These are phyloP conservation scores for Hyppa rectilinea DNA, from an alignment of 2,888 invertebrate species.

Conservation along the genomic window DNA sequence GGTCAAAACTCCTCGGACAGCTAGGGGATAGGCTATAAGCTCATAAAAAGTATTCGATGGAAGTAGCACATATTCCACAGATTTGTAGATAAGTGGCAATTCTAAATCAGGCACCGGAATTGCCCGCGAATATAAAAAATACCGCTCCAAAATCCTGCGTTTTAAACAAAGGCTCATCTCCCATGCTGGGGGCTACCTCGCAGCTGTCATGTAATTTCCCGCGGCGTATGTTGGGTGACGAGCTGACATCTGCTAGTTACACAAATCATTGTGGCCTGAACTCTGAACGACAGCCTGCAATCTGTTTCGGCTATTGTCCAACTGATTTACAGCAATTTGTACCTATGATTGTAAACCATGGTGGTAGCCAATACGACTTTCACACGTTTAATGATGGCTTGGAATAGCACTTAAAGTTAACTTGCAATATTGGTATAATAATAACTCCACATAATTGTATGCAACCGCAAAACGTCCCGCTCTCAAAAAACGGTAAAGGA, in stretches of 20 bases:
- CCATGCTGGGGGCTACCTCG: conserved; percentile 20
- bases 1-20: too few relatives aligned
- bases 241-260: conserved; percentile 59
- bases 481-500: too few relatives aligned
- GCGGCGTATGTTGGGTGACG: conserved; percentile 41
- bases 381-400: conserved; percentile 1
- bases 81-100: too few relatives aligned
- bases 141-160: conserved; percentile 14
- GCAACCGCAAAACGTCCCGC: not conserved
- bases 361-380: conserved; percentile 10
- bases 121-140: not conserved
- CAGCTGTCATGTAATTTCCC: conserved; percentile 64
- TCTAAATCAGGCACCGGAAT: too few relatives aligned
- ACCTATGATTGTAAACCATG: conserved; percentile 36
- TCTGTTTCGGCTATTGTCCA: conserved; percentile 59
- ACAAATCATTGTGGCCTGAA: conserved; percentile 64
- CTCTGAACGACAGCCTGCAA: conserved; percentile 61
- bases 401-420: not conserved
- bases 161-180: conserved; percentile 12
- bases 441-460: not conserved
- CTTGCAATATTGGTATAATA: not conserved
- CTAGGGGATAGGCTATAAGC: not conserved
- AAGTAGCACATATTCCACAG: not conserved
- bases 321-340: conserved; percentile 51
- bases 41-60: not conserved